phyloP scores from a whole-genome alignment of 1,140 invertebrate genomes.

The Diachasma alloeum region DNA sequence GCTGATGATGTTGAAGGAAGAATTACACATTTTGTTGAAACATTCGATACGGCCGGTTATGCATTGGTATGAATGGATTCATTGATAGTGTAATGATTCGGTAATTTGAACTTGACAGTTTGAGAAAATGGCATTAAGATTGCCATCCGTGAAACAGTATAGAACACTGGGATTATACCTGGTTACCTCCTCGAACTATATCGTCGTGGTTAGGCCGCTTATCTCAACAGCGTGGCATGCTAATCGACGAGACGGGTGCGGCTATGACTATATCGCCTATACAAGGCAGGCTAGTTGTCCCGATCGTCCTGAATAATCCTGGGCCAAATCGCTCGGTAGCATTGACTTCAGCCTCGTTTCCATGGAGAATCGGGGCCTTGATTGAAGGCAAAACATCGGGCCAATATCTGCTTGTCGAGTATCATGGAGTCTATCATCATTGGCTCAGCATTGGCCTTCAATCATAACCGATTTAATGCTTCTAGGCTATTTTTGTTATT shows the following conservation, averaged over 20 bases:
- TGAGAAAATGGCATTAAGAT: slow-evolving; percentile 20
- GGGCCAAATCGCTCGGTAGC: slow-evolving; percentile 35
- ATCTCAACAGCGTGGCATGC: slow-evolving; percentile 47
- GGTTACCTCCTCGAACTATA: slow-evolving; percentile 37
- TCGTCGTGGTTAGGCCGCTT: slow-evolving; percentile 49
- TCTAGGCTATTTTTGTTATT: too few relatives aligned
- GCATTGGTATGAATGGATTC: not conserved
- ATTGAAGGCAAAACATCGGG: too few relatives aligned
- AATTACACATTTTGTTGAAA: too few relatives aligned
- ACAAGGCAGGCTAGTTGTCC: slow-evolving; percentile 40
- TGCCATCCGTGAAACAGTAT: not conserved
- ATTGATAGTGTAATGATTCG: not conserved
- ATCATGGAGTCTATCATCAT: too few relatives aligned
- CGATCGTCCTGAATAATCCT: slow-evolving; percentile 50
- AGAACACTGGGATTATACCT: slow-evolving; percentile 3
- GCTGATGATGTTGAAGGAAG: too few relatives aligned
- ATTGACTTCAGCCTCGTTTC: slow-evolving; percentile 5
- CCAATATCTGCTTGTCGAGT: too few relatives aligned
- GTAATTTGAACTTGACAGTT: not conserved
- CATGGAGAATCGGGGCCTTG: too few relatives aligned
- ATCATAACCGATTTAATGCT: too few relatives aligned
- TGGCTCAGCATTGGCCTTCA: too few relatives aligned
- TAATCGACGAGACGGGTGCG: slow-evolving; percentile 44
- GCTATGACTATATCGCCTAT: slow-evolving; percentile 36
- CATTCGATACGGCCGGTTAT: too few relatives aligned